A percentile compares a stretch with the other conserved stretches of the same genome.
Evolutionary conservation across 30 jellyfish, hydroid and myxozoan genomes (phyloP).

Genomic region (Aurelia sp.): DNA sequence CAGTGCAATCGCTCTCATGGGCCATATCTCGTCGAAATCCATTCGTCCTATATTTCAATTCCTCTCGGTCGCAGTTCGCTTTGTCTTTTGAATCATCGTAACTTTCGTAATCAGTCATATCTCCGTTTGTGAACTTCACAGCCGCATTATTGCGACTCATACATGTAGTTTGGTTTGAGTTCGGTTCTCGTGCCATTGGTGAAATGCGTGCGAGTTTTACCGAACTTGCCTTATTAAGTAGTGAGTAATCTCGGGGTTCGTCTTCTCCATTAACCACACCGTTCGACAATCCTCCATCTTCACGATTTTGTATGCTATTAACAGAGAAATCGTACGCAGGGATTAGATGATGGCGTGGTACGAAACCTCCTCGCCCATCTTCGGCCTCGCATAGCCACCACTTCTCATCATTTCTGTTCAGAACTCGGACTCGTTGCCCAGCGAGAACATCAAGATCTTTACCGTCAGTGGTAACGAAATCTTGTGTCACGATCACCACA

Average conservation of each 20-base stretch:
- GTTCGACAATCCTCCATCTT: background rate
- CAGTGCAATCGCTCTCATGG: slow-evolving; percentile 1
- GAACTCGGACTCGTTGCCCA: slow-evolving; percentile 73
- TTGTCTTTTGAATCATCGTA: background rate
- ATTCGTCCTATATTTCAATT: background rate
- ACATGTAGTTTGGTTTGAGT: no score
- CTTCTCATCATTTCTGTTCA: slow-evolving; percentile 20
- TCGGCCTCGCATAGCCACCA: slow-evolving; percentile 79
- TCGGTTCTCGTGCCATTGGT: slow-evolving; percentile 66
- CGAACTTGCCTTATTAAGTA: slow-evolving; percentile 1
- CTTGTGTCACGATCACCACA: slow-evolving; percentile 40
- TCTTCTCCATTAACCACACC: background rate
- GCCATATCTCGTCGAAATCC: background rate
- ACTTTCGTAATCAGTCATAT: background rate
- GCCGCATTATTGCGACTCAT: background rate
- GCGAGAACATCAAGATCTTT: slow-evolving; percentile 56
- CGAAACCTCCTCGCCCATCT: slow-evolving; percentile 71
- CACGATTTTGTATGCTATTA: no score
- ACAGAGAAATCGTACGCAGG: slow-evolving; percentile 1
- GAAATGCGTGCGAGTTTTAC: slow-evolving; percentile 71
- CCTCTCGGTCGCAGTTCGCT: background rate
- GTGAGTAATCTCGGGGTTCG: slow-evolving; percentile 7
- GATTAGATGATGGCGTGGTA: slow-evolving; percentile 39
- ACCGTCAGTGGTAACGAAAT: slow-evolving; percentile 28
- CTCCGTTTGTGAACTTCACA: background rate